Conservation (phyloP, 2,113 vertebrate genomes). For the Athene noctua region DNA sequence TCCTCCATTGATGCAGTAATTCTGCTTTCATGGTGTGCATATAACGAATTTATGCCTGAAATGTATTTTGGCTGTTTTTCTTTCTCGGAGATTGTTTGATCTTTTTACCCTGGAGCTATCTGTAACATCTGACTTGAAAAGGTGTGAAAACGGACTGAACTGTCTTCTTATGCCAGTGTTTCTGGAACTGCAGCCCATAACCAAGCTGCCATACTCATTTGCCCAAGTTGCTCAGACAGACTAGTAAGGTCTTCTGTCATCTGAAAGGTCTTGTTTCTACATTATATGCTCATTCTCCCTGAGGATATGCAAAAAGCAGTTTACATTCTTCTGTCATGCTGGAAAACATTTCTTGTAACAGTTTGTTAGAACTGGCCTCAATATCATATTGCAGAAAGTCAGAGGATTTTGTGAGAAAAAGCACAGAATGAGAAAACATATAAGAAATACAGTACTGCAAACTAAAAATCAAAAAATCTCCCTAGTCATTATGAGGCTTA, state of each 20-base stretch:
- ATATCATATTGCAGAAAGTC: neutral
- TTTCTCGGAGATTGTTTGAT: neutral
- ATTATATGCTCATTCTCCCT: neutral
- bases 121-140: neutral
- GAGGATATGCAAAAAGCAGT: neutral
- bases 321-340: neutral
- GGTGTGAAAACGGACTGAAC: neutral
- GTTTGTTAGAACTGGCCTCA: neutral
- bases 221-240: neutral
- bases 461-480: neutral
- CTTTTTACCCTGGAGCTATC: neutral
- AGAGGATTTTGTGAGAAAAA: neutral
- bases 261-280: neutral
- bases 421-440: neutral
- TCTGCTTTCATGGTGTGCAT: neutral
- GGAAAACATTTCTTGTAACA: neutral
- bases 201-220: neutral
- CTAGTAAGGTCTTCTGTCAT: neutral
- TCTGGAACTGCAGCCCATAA: neutral
- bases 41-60: neutral
- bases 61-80: neutral
- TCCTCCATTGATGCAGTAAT: neutral
- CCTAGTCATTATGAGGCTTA: neutral
- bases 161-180: fast-evolving
- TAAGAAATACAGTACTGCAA: neutral